Base-by-base conservation (phyloP, 2,113 vertebrate species). In the Apaloderma vittatum region DNA sequence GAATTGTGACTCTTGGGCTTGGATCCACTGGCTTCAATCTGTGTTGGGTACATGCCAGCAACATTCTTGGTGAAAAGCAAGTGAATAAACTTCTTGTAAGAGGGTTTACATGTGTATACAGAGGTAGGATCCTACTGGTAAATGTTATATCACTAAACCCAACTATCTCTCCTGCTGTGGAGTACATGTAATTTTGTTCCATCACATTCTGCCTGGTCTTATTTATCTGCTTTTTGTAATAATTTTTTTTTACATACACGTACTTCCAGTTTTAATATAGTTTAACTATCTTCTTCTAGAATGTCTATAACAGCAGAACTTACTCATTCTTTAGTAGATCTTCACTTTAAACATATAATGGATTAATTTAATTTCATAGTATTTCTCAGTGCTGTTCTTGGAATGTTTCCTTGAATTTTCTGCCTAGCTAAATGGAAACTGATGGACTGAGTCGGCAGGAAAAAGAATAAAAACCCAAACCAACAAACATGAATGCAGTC, bases 81-180 rank as follows among this genome's bases (percentile, higher is more conserved):
- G 62, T 3, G 34, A 86, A 95, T 66, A 88, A 80, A 92, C 32
- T 92, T 97, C 82, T 94, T 86, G 67, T 67, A 78, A 85, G 93
- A 67, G 27, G 19, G 43, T 63, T 96, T 84, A 63, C 14, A 36
- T 57, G 36, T 84, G 49, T 75, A 87, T 73, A 61, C 37, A 82
- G 61, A 95, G 61, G 80, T 83, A 88, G 79, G 66, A 58, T 91
- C n/a, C 58, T 61, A 81, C 57, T 70, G 54, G 48, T 93, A 96
- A 96, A 87, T 87, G 89, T 95, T 95, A 87, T 89, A 80, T 84
- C 45, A 87, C 48, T 72, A 61, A 89, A 93, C 30, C 23, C 32
- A 93, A 96, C 91, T 52, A 91, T 87, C 80, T 85, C 40, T 57
- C 76, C 49, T 91, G 20, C 74, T 82, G n/a, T 54, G 61, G n/a